Percentiles rank a stretch among this genome's conserved stretches.
Conservation (phyloP, 2,113 vertebrate species). For the Excalfactoria chinensis region DNA sequence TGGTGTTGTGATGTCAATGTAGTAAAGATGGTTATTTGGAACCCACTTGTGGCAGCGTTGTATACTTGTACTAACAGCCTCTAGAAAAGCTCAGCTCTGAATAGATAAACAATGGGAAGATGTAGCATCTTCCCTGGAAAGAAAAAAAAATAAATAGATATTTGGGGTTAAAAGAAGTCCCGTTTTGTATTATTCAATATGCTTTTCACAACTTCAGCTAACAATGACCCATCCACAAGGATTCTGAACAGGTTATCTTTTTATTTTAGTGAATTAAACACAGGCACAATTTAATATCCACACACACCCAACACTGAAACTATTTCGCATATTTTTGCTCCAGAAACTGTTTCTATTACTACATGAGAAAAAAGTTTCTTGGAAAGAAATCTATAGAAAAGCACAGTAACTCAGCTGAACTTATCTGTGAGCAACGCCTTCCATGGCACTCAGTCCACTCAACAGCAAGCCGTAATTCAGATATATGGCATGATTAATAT, state of each 20-base stretch:
- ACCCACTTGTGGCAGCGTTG: not conserved
- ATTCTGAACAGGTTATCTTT: not conserved
- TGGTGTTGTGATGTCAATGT: not conserved
- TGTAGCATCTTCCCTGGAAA: not conserved
- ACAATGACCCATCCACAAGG: not conserved
- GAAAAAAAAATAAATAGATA: constrained; percentile 8
- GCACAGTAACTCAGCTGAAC: not conserved
- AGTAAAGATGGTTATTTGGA: not conserved
- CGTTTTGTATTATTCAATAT: not conserved
- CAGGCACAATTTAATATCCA: not conserved
- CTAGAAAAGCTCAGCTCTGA: not conserved
- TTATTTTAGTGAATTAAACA: not conserved
- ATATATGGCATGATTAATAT: constrained; percentile 36
- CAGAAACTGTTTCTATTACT: not conserved
- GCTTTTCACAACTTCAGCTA: not conserved
- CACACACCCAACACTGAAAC: not conserved
- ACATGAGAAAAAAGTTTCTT: not conserved
- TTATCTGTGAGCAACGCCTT: not conserved
- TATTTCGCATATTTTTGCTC: not conserved
- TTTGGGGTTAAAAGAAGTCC: not conserved
- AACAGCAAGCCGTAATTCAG: not conserved
- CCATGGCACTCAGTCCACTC: not conserved
- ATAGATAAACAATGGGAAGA: not conserved
- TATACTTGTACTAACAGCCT: not conserved
- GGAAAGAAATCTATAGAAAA: not conserved